Evolutionary conservation across 2,888 invertebrate species (phyloP).

Genomic region (Platycheirus rosarum): DNA sequence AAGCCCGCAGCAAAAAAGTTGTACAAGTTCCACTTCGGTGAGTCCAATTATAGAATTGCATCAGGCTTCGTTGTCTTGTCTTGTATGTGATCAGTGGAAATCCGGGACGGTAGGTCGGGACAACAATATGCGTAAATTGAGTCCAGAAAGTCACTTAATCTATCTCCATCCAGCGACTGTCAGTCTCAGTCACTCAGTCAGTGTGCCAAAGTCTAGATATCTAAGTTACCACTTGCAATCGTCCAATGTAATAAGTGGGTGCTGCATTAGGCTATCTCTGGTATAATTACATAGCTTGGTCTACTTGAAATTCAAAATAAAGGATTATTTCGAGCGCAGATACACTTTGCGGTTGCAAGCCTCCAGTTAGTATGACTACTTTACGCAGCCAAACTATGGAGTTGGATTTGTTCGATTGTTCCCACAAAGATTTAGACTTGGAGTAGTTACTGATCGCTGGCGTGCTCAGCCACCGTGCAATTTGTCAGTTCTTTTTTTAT

Average conservation of each 20-base stretch:
- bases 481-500: conserved; percentile 23
- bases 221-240: conserved; percentile 12
- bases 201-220: conserved; percentile 48
- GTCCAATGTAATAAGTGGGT: conserved; percentile 44
- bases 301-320: conserved; percentile 51
- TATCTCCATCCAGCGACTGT: conserved; percentile 25
- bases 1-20: conserved; percentile 59
- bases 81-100: conserved; percentile 26
- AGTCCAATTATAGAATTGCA: conserved; percentile 72
- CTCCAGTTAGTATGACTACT: conserved; percentile 33
- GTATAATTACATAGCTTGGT: conserved; percentile 46
- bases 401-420: conserved; percentile 46
- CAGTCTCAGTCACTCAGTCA: conserved; percentile 65
- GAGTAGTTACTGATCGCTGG: background rate
- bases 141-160: conserved; percentile 52
- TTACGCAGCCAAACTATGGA: conserved; percentile 56
- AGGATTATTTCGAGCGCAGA: conserved; percentile 55
- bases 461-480: conserved; percentile 68
- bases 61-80: conserved; percentile 53
- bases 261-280: conserved; percentile 28
- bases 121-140: conserved; percentile 65
- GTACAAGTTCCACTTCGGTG: conserved; percentile 71
- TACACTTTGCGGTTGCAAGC: conserved; percentile 53
- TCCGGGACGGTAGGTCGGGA: conserved; percentile 49
- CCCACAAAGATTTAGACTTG: conserved; percentile 60